A percentile compares a stretch with the other conserved stretches of the same genome.
Conservation (phyloP, 2,113 vertebrate species). For the Dipodomys ordii region DNA sequence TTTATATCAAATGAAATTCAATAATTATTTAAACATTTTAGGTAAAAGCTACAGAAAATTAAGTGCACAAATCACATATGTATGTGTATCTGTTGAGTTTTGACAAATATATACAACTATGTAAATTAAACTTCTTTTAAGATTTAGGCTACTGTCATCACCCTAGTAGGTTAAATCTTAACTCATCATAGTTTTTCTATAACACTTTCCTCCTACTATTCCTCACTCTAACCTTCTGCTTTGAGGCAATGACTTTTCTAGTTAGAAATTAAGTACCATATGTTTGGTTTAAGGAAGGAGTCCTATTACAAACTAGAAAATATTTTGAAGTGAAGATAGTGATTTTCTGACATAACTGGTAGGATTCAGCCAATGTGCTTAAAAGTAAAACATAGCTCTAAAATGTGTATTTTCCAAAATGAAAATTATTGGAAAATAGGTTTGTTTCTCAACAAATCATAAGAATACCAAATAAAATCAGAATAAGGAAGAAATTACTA, state of each 20-base stretch:
- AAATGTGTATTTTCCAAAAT: slow-evolving; percentile 3
- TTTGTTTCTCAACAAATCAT: slow-evolving; percentile 12
- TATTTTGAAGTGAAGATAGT: not conserved
- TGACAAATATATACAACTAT: not conserved
- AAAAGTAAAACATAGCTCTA: not conserved
- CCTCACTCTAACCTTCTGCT: not conserved
- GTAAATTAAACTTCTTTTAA: not conserved
- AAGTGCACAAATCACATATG: not conserved
- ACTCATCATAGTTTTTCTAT: not conserved
- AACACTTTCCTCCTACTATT: not conserved
- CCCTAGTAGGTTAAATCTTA: not conserved
- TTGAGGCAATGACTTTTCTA: not conserved
- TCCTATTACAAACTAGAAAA: not conserved
- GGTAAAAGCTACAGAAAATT: slow-evolving; percentile 5
- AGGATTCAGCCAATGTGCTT: not conserved
- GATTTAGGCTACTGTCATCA: not conserved
- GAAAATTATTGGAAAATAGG: not conserved
- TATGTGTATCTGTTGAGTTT: not conserved
- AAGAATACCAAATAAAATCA: not conserved
- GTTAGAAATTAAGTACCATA: not conserved
- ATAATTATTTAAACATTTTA: slow-evolving; percentile 27
- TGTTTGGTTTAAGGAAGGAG: not conserved
- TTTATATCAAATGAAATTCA: slow-evolving; percentile 14
- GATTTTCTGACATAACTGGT: not conserved
- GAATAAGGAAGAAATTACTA: not conserved